Conservation (phyloP, 2,797 vertebrate species). For the Vespertilio murinus region DNA sequence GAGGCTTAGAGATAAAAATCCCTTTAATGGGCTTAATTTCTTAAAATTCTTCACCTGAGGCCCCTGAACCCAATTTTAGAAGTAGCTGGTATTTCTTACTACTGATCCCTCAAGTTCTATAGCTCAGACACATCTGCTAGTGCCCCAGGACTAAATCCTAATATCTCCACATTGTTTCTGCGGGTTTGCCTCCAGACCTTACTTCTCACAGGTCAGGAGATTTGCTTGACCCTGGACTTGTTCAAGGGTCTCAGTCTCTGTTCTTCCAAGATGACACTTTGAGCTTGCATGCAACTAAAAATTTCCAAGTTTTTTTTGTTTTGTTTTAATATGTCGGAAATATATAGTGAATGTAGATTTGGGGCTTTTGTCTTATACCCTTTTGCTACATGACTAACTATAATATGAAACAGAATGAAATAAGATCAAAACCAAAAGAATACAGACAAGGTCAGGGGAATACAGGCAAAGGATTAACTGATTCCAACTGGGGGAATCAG, state of each 20-base stretch:
- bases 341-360: neutral
- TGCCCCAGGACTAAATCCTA: neutral
- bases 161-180: neutral
- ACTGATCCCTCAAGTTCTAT: neutral
- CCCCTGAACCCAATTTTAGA: neutral
- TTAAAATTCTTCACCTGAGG: neutral
- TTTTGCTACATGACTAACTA: neutral
- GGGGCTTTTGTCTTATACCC: neutral
- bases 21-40: neutral
- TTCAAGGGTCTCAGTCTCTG: neutral
- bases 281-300: neutral
- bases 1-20: neutral
- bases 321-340: neutral
- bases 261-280: neutral
- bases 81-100: neutral
- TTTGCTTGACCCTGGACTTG: neutral
- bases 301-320: neutral
- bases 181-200: neutral
- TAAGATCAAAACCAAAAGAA: slow-evolving; percentile 34
- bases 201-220: neutral
- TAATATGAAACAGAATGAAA: slow-evolving; percentile 61
- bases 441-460: neutral
- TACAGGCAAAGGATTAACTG: slow-evolving; percentile 21
- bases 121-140: neutral
- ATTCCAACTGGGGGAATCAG: slow-evolving; percentile 52